Evolutionary conservation across 1,140 invertebrate genomes (phyloP).

Genomic region (Caerostris extrusa): DNA sequence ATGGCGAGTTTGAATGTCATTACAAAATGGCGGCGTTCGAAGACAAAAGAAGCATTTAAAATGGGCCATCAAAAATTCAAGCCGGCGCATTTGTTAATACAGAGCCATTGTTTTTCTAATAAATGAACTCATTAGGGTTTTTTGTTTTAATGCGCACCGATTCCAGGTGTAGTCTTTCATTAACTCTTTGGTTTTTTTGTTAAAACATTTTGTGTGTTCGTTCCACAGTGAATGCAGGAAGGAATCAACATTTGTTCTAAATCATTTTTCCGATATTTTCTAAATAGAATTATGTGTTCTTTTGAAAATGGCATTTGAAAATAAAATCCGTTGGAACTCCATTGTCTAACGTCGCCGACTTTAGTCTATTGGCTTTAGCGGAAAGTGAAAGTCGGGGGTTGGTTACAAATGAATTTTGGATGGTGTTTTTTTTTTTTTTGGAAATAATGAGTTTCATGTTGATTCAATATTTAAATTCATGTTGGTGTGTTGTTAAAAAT

Average conservation of each 20-base stretch:
- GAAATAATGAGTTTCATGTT: too few species aligned
- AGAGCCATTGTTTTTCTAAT: slow-evolving; percentile 70
- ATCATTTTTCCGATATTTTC: slow-evolving; percentile 73
- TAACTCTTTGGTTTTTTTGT: slow-evolving; percentile 37
- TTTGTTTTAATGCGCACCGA: slow-evolving; percentile 60
- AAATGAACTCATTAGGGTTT: slow-evolving; percentile 70
- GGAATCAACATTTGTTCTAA: slow-evolving; percentile 70
- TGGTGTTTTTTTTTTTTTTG: not conserved
- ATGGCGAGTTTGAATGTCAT: slow-evolving; percentile 61
- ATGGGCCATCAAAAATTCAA: slow-evolving; percentile 72
- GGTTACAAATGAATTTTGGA: not conserved
- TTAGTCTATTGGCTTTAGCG: slow-evolving; percentile 39
- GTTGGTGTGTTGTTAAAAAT: too few species aligned
- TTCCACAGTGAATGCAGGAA: slow-evolving; percentile 31
- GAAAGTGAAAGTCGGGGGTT: not conserved
- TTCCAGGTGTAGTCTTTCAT: slow-evolving; percentile 36
- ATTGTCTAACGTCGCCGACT: slow-evolving; percentile 46
- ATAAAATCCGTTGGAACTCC: slow-evolving; percentile 59
- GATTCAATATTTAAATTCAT: too few species aligned
- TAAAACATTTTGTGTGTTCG: slow-evolving; percentile 45
- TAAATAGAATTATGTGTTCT: slow-evolving; percentile 63
- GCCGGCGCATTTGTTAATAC: slow-evolving; percentile 42
- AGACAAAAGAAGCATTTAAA: slow-evolving; percentile 73
- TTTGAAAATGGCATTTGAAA: slow-evolving; percentile 70
- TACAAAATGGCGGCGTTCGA: not conserved